phyloP scores from a whole-genome alignment of 2,797 vertebrate species.

The Glyptemys insculpta region DNA sequence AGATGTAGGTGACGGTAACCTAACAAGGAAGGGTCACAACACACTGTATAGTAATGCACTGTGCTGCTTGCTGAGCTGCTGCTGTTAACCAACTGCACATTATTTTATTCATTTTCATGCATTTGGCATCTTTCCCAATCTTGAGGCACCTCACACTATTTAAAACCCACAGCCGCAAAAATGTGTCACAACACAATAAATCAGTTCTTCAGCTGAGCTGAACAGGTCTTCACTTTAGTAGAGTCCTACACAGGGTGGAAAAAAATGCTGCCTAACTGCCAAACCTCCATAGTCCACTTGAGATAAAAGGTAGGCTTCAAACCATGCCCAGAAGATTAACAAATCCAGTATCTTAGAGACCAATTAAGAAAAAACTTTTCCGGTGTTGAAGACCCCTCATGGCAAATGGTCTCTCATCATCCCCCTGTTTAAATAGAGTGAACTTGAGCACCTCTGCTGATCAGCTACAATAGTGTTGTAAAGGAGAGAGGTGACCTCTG shows the following conservation, averaged over 20 bases:
- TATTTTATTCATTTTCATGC: not conserved
- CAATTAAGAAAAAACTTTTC: not conserved
- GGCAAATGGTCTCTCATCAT: not conserved
- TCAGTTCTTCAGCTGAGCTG: not conserved
- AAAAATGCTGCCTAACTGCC: not conserved
- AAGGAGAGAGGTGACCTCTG: slow-evolving; percentile 19
- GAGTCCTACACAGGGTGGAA: not conserved
- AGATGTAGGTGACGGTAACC: not conserved
- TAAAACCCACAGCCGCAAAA: not conserved
- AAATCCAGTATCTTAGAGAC: not conserved
- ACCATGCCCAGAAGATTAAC: not conserved
- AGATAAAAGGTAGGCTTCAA: not conserved
- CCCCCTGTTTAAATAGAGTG: not conserved
- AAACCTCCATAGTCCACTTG: not conserved
- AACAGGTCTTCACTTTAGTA: not conserved
- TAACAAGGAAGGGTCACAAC: not conserved
- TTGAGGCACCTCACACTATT: not conserved
- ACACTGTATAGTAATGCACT: not conserved
- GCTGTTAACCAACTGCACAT: not conserved
- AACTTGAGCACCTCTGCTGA: not conserved
- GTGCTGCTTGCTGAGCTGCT: not conserved
- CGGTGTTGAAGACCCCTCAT: not conserved
- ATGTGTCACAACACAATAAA: not conserved
- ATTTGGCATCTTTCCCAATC: not conserved
- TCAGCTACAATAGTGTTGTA: not conserved